Conservation (phyloP, 2,888 invertebrate species). For the Lithophane semibrunnea region DNA sequence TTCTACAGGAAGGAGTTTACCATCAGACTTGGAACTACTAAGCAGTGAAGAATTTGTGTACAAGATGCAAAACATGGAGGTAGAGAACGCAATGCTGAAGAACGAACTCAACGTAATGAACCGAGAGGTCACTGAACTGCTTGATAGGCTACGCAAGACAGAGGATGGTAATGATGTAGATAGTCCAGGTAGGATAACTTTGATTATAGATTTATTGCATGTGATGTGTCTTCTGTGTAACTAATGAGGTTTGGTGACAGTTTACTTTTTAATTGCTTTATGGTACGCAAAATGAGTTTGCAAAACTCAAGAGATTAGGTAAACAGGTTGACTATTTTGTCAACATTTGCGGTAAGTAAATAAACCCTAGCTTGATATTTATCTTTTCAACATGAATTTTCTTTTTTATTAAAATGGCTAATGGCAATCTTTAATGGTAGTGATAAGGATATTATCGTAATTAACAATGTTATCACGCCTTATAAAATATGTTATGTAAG, state of each 20-base stretch:
- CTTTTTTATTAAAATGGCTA: constrained; percentile 1
- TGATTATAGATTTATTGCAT: constrained; percentile 33
- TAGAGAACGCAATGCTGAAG: constrained; percentile 87
- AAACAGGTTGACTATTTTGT: not conserved
- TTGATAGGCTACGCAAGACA: constrained; percentile 76
- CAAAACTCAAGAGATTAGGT: no score
- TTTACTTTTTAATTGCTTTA: constrained; percentile 19
- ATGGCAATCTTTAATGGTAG: constrained; percentile 1
- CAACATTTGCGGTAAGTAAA: not conserved
- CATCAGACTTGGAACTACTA: constrained; percentile 77
- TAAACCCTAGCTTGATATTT: not conserved
- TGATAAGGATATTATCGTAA: constrained; percentile 21
- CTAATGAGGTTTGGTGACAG: constrained; percentile 23
- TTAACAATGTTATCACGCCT: not conserved
- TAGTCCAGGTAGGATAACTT: constrained; percentile 69
- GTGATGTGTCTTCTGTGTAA: constrained; percentile 2
- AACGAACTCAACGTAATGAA: constrained; percentile 87
- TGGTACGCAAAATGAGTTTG: not conserved
- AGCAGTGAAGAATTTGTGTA: constrained; percentile 72
- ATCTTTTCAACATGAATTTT: not conserved
- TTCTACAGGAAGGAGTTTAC: constrained; percentile 81
- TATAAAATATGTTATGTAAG: not conserved
- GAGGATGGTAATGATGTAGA: constrained; percentile 84
- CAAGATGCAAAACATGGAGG: constrained; percentile 83
- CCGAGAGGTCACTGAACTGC: constrained; percentile 81